Evolutionary conservation across 2,113 vertebrate species (phyloP), one percentile per base, ranked within the genome.

Genomic region (Empidonax alnorum): DNA sequence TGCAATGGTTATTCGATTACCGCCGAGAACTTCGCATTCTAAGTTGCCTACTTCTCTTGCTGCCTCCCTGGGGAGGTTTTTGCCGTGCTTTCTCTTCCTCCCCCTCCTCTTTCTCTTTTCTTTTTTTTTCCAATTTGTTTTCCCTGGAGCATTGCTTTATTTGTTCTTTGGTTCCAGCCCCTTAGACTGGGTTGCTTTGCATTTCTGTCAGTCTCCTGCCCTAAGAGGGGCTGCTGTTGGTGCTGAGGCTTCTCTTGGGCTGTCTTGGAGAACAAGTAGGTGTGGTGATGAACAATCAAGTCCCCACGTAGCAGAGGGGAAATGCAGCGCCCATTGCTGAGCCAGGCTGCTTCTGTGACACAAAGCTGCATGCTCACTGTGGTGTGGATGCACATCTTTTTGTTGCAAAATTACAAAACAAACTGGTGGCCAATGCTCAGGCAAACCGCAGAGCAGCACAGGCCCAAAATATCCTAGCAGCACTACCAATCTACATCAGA

Each of bases 61-160:
- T 90, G 77, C 67, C 65, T 92, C 87, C 81, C 81, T 58, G 50
- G 80, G 86, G 86, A 95, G n/a, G 8, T 72, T 91, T 91, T 79
- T 84, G 42, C 81, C 86, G 10, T 73, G 63, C 55, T 95, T 93
- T 68, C 41, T 63, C 59, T 33, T 94, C 83, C 42, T 87, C 78
- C 80, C 35, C 28, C 78, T 95, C 65, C 10, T 80, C 3, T 35
- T 47, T 25, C 5, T n/a, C 16, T 22, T 27, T 5, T 46, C 14
- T 37, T 50, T 58, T 14, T 16, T 53, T 30, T 39, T 8, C 8
- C 18, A 42, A 87, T 91, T 92, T 1, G 1, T 95, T 95, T 93
- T 25, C 91, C 90, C 69, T 79, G 21, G 62, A 72, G 78, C 37
- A 31, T 78, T 86, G 58, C 11, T 90, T 71, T 81, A 28, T 83